Base-by-base conservation (phyloP, 2,888 invertebrate genomes). In the Ormyrus rosae region DNA sequence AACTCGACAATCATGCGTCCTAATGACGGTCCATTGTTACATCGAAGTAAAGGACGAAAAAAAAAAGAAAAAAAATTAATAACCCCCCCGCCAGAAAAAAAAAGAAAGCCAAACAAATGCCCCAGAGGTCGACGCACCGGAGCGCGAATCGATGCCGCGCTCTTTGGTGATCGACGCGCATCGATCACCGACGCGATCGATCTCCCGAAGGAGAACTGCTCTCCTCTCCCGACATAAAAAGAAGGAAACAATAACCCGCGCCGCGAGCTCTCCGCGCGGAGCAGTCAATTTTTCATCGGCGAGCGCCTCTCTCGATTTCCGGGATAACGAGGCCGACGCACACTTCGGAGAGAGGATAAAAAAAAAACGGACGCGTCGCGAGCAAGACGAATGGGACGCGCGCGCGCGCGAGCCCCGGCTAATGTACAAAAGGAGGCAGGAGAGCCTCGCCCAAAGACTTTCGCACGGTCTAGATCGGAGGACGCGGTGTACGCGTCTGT, bases 391-490 rank as follows among this genome's bases (percentile, higher is more conserved):
- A 34, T 34, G 34, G 34, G 13, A 11, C 50, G 55, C 19, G 9
- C 11, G 55, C 19, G 9, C 11, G 10, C 5, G 50, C 65, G n/a
- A 53, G 46, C 50, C n/a, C 1, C 58, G 65, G 65, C 34, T 34
- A 34, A 34, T 34, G 4, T 34, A 13, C 13, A 34, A 34, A 34
- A 34, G 34, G 34, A 34, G 19, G 50, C 19, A 19, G 19, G 53
- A 51, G 50, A 56, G 64, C 53, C 13, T 56, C 65, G 19, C 53
- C 34, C 72, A 51, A 63, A 71, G 60, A 56, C 67, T 76, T 79
- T 75, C 79, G 72, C 81, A 78, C 81, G 81, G 50, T 79, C 76
- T 71, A 81, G 64, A 68, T 81, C 68, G 63, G 45, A 13, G 13
- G 10, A 11, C 19, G 19, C 19, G 19, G 19, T 19, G 45, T 6